These are phyloP conservation scores for Chrysopilus asiliformis DNA, from an alignment of 2,888 invertebrate species.

Conservation along the genomic window DNA sequence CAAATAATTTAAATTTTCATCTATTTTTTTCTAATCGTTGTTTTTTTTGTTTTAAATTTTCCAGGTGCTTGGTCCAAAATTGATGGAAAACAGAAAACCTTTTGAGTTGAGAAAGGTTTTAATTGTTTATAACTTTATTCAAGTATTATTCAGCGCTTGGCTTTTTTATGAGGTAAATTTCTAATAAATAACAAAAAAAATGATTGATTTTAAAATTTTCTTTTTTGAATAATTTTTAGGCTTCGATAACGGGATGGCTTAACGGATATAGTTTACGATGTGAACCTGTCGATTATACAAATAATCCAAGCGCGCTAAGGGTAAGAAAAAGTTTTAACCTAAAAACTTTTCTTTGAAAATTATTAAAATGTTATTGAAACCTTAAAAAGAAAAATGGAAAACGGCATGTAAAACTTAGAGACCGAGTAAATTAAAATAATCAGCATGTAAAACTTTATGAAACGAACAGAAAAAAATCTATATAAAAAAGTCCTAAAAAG, in stretches of 20 bases:
- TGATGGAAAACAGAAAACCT: conserved; percentile 79
- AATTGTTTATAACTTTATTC: conserved; percentile 71
- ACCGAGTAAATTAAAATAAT: too few relatives aligned
- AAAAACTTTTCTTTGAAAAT: too few relatives aligned
- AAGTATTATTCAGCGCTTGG: conserved; percentile 45
- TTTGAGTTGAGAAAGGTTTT: conserved; percentile 60
- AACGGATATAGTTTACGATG: conserved; percentile 59
- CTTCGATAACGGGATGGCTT: conserved; percentile 52
- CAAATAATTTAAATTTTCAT: background rate
- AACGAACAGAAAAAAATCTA: too few relatives aligned
- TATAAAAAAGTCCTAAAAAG: too few relatives aligned
- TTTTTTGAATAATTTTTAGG: conserved; percentile 27
- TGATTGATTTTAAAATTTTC: conserved; percentile 8
- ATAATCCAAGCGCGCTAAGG: conserved; percentile 49
- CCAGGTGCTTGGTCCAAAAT: conserved; percentile 57
- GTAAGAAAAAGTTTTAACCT: too few relatives aligned
- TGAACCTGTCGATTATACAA: conserved; percentile 69
- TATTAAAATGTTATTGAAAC: too few relatives aligned
- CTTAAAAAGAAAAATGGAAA: too few relatives aligned
- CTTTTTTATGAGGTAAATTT: conserved; percentile 38
- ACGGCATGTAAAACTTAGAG: too few relatives aligned
- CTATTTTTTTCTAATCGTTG: conserved; percentile 6
- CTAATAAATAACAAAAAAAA: conserved; percentile 4
- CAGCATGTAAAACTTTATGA: too few relatives aligned
- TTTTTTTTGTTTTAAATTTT: too few relatives aligned